These are phyloP conservation scores for Temnopleurus reevesii DNA, from an alignment of 53 echinoderm and acorn worm species.

Conservation along the genomic window DNA sequence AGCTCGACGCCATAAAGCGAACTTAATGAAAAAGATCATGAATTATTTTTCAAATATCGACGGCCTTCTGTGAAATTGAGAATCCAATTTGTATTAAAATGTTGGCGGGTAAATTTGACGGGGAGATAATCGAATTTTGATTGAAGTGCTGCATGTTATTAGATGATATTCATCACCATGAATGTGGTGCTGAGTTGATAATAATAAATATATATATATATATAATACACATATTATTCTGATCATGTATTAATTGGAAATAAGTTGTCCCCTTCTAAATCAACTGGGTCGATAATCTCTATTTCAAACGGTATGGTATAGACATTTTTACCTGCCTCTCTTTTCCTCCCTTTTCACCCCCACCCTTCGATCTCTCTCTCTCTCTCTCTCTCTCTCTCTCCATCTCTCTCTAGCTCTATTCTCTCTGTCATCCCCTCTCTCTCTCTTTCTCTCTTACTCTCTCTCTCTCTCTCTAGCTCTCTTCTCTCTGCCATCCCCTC, in stretches of 20 bases:
- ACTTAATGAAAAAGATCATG: neutral
- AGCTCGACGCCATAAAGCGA: too few species aligned
- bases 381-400: too few species aligned
- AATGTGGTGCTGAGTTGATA: neutral
- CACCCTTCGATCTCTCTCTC: too few species aligned
- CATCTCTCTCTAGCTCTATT: too few species aligned
- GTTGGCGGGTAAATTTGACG: neutral
- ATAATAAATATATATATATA: neutral
- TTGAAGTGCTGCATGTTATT: neutral
- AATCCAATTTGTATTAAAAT: neutral
- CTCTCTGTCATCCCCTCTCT: neutral
- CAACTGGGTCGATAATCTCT: too few species aligned
- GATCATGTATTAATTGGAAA: constrained; percentile 16
- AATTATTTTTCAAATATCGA: neutral
- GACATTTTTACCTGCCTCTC: too few species aligned
- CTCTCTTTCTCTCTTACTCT: neutral
- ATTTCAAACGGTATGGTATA: too few species aligned
- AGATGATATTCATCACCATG: neutral
- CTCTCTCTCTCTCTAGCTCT: neutral
- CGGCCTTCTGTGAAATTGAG: neutral
- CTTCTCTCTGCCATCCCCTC: neutral
- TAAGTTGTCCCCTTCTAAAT: neutral
- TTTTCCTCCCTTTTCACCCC: too few species aligned
- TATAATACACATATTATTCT: too few species aligned
- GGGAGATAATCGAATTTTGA: neutral